phyloP scores from a whole-genome alignment of 1,140 invertebrate genomes.

The Temnothorax nylanderi region DNA sequence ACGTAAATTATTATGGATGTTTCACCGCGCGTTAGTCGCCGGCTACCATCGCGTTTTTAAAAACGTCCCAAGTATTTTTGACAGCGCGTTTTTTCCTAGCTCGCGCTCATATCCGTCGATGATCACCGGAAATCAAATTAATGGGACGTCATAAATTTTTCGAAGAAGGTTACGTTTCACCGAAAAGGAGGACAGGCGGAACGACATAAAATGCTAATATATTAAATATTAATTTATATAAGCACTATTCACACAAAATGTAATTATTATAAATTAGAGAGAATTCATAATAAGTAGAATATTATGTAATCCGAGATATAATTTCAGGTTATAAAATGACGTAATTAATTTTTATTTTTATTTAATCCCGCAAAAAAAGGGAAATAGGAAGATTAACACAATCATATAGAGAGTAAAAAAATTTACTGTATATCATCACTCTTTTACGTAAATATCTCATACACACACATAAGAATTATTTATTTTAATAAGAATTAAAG shows the following conservation, averaged over 20 bases:
- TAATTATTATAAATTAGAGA: neutral
- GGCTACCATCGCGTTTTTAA: conserved; percentile 10
- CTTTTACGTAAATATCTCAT: no score
- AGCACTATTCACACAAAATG: neutral
- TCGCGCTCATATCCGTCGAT: neutral
- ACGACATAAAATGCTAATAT: neutral
- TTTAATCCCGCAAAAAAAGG: neutral
- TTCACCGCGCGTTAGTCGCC: neutral
- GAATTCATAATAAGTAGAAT: neutral
- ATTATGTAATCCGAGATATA: neutral
- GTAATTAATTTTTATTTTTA: neutral
- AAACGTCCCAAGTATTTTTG: conserved; percentile 16
- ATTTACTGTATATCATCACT: no score
- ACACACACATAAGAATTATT: no score
- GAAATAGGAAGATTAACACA: neutral
- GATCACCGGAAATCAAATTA: neutral
- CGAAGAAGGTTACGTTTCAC: neutral
- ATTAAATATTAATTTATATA: neutral
- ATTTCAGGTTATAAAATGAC: neutral
- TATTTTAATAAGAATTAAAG: neutral
- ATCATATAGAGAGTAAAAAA: neutral
- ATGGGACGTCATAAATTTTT: neutral
- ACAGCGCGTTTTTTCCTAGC: conserved; percentile 1
- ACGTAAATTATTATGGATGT: conserved; percentile 34
- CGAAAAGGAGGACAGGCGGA: neutral